Percentiles rank a stretch among this genome's conserved stretches.
Conservation (phyloP, 2,888 invertebrate genomes). For the Scaptodrosophila latifasciaeformis region DNA sequence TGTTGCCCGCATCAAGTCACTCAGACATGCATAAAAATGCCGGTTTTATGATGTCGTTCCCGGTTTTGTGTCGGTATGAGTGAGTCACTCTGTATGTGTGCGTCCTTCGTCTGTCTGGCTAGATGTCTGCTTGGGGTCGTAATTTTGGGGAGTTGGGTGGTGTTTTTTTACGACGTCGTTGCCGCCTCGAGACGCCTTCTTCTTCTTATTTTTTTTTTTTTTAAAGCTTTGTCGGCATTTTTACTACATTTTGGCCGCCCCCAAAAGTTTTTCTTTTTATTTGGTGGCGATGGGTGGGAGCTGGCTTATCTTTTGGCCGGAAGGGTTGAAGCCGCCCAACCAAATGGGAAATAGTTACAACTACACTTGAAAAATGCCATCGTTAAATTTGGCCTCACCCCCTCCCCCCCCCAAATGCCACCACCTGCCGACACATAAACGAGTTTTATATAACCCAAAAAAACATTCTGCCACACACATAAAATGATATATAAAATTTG, state of each 20-base stretch:
- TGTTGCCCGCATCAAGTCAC: conserved; percentile 7
- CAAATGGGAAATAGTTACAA: conserved; percentile 29
- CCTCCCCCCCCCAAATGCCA: neutral
- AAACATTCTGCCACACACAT: conserved; percentile 3
- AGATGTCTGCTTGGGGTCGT: conserved; percentile 21
- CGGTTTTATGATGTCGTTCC: conserved; percentile 67
- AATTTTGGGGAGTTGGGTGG: neutral
- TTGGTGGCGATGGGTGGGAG: neutral
- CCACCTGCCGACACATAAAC: conserved; percentile 18
- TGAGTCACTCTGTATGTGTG: conserved; percentile 19
- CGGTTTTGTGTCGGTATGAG: conserved; percentile 16
- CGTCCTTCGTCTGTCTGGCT: conserved; percentile 46
- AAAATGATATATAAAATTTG: conserved; percentile 44
- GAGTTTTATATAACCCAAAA: conserved; percentile 54
- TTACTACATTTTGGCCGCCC: conserved; percentile 1
- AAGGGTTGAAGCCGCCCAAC: conserved; percentile 24
- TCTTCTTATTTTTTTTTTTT: no score
- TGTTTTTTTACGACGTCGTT: neutral
- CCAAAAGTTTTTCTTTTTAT: neutral
- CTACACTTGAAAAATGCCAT: conserved; percentile 23
- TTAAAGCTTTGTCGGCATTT: conserved; percentile 30
- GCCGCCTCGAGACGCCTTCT: conserved; percentile 26
- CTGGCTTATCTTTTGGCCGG: conserved; percentile 13
- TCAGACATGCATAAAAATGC: conserved; percentile 67
- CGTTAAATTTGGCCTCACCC: conserved; percentile 38